Percentiles rank a stretch among this genome's conserved stretches.
Conservation (phyloP, 64 coral and sea anemone species). For the Platygyra sinensis region DNA sequence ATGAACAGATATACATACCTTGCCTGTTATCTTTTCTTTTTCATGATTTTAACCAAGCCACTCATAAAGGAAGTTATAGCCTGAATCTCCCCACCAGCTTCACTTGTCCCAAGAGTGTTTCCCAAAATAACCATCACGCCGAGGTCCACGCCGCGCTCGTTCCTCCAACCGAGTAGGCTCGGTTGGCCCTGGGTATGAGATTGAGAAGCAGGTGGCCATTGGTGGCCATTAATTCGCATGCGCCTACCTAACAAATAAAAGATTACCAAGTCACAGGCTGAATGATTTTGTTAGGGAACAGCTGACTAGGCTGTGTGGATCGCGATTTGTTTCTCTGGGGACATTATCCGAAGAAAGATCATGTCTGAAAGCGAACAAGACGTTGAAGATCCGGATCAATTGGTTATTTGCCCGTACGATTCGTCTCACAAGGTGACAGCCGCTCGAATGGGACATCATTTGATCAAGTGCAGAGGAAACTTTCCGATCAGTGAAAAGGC, state of each 20-base stretch:
- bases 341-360: slow-evolving; percentile 54
- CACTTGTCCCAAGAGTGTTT: too few species aligned
- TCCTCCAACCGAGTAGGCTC: too few species aligned
- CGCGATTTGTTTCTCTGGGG: slow-evolving; percentile 61
- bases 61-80: too few species aligned
- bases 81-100: too few species aligned
- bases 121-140: too few species aligned
- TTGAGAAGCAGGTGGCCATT: slow-evolving; percentile 32
- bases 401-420: slow-evolving; percentile 66
- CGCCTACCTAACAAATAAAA: slow-evolving; percentile 87
- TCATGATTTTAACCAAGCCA: too few species aligned
- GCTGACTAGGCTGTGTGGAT: slow-evolving; percentile 66
- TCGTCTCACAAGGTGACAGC: slow-evolving; percentile 55
- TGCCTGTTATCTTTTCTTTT: too few species aligned
- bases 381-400: slow-evolving; percentile 52
- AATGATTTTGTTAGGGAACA: slow-evolving; percentile 97
- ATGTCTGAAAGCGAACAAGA: slow-evolving; percentile 92
- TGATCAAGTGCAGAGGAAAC: slow-evolving; percentile 84
- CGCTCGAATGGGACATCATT: slow-evolving; percentile 64
- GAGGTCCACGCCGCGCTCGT: too few species aligned
- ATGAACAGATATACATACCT: too few species aligned
- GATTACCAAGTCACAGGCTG: slow-evolving; percentile 87
- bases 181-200: slow-evolving; percentile 32
- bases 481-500: slow-evolving; percentile 77
- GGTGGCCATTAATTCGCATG: slow-evolving; percentile 83